Evolutionary conservation across 2,113 vertebrate genomes (phyloP), one percentile per base, ranked within the genome.

Genomic region (Grus americana): DNA sequence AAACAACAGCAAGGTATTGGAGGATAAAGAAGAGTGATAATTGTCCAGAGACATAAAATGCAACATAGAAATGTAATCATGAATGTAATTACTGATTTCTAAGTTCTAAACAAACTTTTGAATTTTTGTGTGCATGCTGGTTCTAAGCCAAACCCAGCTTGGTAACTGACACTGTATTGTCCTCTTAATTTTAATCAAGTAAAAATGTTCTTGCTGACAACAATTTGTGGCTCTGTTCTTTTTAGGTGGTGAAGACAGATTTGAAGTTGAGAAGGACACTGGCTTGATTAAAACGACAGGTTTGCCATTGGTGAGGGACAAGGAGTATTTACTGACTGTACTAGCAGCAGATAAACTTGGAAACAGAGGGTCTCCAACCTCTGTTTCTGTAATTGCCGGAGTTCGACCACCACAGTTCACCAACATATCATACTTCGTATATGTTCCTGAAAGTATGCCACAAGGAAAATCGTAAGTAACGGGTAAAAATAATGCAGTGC

Each of bases 231-330:
- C 29, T 6, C 1, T 76, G 23, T 89, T 94, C 40, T 68, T 86
- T 91, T 29, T 86, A 99, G 99, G 99, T n/a, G 98, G 99, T 9
- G 99, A 99, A 49, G 98, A 98, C 14, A 98, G 98, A 65, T 99
- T 99, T 88, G 98, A 98, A 59, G 98, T 99, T 63, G 98, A 99
- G 97, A 98, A 97, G 72, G 98, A 99, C 97, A 98, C 91, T 9
- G 99, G 99, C 30, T 98, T 98, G 57, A 96, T 99, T 44, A 98
- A 98, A 75, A 99, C 98, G 1, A 99, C 99, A 1, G 98, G 98
- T 27, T 98, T 99, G 34, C 98, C 98, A 12, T 91, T 99, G 92
- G 97, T 98, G 97, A 97, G 93, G 57, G 98, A 98, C 91, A 97
- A 97, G 73, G 98, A 99, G 66, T 99, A 99, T 93, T 95, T 98